Evolutionary conservation across 2,113 vertebrate species (phyloP).

Genomic region (Megalops atlanticus): DNA sequence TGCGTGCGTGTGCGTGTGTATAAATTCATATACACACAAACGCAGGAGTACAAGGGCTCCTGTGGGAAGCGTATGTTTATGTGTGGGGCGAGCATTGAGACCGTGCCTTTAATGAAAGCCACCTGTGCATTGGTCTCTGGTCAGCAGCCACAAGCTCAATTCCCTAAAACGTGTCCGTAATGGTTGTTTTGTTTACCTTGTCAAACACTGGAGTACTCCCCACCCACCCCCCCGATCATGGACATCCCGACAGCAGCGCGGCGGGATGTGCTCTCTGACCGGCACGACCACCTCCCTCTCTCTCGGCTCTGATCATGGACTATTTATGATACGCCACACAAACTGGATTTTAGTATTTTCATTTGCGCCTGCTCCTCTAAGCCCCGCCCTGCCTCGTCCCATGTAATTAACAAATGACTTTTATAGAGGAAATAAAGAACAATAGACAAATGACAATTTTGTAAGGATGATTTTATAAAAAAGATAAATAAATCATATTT

Average conservation of each 20-base stretch:
- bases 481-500: conserved; percentile 67
- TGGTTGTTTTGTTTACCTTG: conserved; percentile 40
- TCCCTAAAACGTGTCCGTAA: background rate
- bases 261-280: conserved; percentile 16
- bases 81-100: conserved; percentile 2
- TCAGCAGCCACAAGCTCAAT: background rate
- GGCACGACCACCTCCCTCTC: conserved; percentile 47
- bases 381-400: conserved; percentile 55
- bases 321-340: conserved; percentile 34
- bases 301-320: conserved; percentile 37
- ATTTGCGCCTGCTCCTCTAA: conserved; percentile 47
- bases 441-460: conserved; percentile 75
- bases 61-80: background rate
- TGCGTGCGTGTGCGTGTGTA: background rate
- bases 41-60: too few relatives aligned
- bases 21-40: too few relatives aligned
- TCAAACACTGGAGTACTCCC: conserved; percentile 39
- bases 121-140: conserved; percentile 17
- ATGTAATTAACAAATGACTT: conserved; percentile 78
- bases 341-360: conserved; percentile 37
- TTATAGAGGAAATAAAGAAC: conserved; percentile 75
- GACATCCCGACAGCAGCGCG: too few relatives aligned
- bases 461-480: conserved; percentile 77
- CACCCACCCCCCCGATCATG: too few relatives aligned
- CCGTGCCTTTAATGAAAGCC: conserved; percentile 31